These are phyloP conservation scores for Cynaeus angustus DNA, from an alignment of 2,888 invertebrate species.

Conservation along the genomic window DNA sequence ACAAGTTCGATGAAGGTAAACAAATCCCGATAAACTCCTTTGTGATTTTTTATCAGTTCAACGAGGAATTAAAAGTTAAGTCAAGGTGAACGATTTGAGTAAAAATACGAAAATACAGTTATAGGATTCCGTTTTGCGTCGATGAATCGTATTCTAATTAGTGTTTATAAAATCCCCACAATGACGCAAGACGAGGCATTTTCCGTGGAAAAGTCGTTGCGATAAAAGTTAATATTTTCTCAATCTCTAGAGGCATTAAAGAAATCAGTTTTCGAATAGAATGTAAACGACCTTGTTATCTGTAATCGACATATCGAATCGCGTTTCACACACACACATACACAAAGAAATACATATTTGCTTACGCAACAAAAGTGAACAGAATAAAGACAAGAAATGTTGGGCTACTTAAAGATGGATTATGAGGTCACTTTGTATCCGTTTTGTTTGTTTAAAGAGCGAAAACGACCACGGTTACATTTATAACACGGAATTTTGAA, in stretches of 20 bases:
- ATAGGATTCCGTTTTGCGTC: not conserved
- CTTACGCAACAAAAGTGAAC: constrained; percentile 60
- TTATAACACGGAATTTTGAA: not conserved
- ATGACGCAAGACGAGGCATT: constrained; percentile 17
- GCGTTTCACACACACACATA: constrained; percentile 63
- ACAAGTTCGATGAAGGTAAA: constrained; percentile 5
- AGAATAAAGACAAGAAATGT: constrained; percentile 37
- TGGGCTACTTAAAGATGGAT: constrained; percentile 33
- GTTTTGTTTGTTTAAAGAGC: constrained; percentile 42
- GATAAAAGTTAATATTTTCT: constrained; percentile 34
- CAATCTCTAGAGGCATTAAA: constrained; percentile 39
- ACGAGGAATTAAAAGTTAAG: constrained; percentile 2
- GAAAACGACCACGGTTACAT: constrained; percentile 37
- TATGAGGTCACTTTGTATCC: constrained; percentile 26
- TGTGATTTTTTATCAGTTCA: constrained; percentile 13
- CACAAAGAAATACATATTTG: constrained; percentile 65
- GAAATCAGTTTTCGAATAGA: constrained; percentile 66
- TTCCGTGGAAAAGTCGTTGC: constrained; percentile 17
- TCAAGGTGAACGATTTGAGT: constrained; percentile 6
- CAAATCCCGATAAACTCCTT: constrained; percentile 9
- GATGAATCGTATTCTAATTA: constrained; percentile 9
- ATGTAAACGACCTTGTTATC: constrained; percentile 68
- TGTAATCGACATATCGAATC: constrained; percentile 64
- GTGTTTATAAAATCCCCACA: constrained; percentile 5
- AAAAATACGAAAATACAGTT: not conserved